A percentile compares a stretch with the other conserved stretches of the same genome.
These are phyloP conservation scores for Hoplodrina blanda DNA, from an alignment of 2,888 invertebrate genomes.

Conservation along the genomic window DNA sequence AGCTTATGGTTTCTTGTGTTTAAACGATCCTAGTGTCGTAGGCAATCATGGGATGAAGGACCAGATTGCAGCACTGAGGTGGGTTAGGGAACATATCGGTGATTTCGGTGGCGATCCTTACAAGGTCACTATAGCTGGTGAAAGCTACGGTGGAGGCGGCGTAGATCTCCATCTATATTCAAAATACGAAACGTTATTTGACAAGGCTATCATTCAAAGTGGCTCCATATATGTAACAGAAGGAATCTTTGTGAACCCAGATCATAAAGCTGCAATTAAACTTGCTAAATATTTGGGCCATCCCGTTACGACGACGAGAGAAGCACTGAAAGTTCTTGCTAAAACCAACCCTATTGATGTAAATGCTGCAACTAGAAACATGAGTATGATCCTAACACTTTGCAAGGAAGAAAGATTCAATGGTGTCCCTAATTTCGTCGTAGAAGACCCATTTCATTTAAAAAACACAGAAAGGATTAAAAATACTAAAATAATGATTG, in stretches of 20 bases:
- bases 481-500: constrained; percentile 70
- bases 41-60: constrained; percentile 81
- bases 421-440: constrained; percentile 67
- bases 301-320: constrained; percentile 54
- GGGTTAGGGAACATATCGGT: constrained; percentile 77
- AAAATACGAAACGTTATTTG: constrained; percentile 70
- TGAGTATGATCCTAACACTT: constrained; percentile 64
- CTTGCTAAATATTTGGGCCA: constrained; percentile 72
- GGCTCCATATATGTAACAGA: constrained; percentile 70
- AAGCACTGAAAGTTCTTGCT: constrained; percentile 70
- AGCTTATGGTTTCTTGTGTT: constrained; percentile 81
- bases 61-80: constrained; percentile 75
- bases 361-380: constrained; percentile 64
- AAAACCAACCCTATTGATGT: constrained; percentile 67
- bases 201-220: constrained; percentile 77
- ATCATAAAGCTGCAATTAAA: constrained; percentile 69
- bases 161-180: constrained; percentile 78
- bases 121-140: constrained; percentile 78
- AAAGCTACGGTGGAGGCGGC: constrained; percentile 79
- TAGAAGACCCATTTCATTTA: constrained; percentile 66
- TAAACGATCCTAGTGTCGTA: constrained; percentile 72
- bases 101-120: constrained; percentile 77
- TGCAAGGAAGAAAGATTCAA: constrained; percentile 71
- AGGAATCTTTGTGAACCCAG: constrained; percentile 68
- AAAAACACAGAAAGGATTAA: constrained; percentile 58